phyloP scores from a whole-genome alignment of 2,888 invertebrate genomes.

The Monochamus alternatus region DNA sequence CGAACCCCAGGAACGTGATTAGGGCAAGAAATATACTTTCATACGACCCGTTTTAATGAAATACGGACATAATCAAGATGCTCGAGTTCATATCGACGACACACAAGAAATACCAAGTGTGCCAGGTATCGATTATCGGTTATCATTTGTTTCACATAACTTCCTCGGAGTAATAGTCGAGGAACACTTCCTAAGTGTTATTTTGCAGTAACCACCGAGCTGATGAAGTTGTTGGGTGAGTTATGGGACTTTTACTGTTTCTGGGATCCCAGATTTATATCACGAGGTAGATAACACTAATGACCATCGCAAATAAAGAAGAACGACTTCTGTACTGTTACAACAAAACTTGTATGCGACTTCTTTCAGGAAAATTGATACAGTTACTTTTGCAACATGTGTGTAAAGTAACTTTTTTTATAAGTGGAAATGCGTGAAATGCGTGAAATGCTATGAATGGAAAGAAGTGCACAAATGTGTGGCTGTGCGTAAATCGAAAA shows the following conservation, averaged over 20 bases:
- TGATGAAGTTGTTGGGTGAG: constrained; percentile 1
- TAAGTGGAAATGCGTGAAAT: no score
- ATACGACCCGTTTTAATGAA: neutral
- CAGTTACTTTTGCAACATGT: no score
- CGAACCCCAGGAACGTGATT: neutral
- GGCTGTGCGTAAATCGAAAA: no score
- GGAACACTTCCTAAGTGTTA: constrained; percentile 1
- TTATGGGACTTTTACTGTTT: constrained; percentile 2
- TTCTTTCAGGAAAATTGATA: no score
- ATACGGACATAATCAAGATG: constrained; percentile 3
- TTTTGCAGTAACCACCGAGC: constrained; percentile 2
- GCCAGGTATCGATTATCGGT: constrained; percentile 3
- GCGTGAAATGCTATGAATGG: no score
- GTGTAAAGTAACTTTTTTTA: no score
- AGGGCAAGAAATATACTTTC: neutral
- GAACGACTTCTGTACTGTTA: neutral
- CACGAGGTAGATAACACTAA: neutral
- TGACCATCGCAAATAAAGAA: neutral
- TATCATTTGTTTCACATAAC: constrained; percentile 8
- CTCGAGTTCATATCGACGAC: neutral
- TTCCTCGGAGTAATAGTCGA: neutral
- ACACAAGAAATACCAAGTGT: neutral
- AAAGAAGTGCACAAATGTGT: no score
- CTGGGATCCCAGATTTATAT: constrained; percentile 2
- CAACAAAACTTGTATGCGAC: no score